A percentile compares a stretch with the other conserved stretches of the same genome.
Evolutionary conservation across 2,113 vertebrate species (phyloP).

Genomic region (Ifrita kowaldi): DNA sequence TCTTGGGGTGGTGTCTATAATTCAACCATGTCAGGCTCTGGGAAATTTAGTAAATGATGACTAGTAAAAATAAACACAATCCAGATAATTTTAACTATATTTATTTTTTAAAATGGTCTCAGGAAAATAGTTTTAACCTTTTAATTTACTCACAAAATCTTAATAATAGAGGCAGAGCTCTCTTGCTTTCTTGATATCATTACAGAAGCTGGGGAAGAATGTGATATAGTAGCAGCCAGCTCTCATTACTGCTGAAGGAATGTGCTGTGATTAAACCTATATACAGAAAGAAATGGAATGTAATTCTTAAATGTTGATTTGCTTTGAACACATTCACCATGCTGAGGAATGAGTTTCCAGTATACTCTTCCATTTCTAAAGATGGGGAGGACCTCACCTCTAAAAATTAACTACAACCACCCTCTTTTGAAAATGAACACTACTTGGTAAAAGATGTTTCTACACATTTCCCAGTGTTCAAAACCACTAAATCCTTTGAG

Average conservation of each 20-base stretch:
- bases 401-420: background rate
- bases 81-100: background rate
- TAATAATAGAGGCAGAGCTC: background rate
- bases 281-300: constrained; percentile 1
- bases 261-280: constrained; percentile 18
- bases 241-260: constrained; percentile 24
- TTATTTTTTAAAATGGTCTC: background rate
- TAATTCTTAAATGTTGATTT: background rate
- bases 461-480: background rate
- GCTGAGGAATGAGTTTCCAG: background rate
- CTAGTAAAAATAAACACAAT: background rate
- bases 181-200: background rate
- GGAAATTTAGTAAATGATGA: background rate
- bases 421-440: background rate
- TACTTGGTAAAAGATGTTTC: background rate
- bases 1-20: background rate
- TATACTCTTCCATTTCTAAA: background rate
- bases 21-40: background rate
- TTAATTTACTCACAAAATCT: background rate
- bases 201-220: background rate
- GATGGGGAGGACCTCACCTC: background rate
- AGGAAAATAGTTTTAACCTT: background rate
- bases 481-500: background rate
- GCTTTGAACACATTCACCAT: background rate
- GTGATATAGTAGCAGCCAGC: background rate